A percentile compares a stretch with the other conserved stretches of the same genome.
Conservation (phyloP, 2,888 invertebrate genomes). For the Acanthosepion pharaonis region DNA sequence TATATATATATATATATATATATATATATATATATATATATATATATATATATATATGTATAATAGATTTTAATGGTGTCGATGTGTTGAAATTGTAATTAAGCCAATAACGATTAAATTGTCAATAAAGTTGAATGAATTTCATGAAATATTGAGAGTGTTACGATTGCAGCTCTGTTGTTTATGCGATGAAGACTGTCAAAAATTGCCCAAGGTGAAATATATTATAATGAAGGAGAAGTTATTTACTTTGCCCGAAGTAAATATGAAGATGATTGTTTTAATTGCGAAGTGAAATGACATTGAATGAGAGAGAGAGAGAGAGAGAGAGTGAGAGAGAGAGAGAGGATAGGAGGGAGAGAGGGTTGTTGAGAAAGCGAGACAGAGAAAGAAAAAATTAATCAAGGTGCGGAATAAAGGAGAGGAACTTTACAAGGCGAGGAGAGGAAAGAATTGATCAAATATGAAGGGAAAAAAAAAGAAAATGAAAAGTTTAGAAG, state of each 20-base stretch:
- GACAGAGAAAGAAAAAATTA: background rate
- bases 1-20: no score
- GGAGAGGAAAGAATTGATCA: background rate
- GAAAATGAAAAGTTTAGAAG: background rate
- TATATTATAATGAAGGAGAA: background rate
- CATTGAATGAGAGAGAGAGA: background rate
- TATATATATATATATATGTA: no score
- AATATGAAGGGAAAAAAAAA: background rate
- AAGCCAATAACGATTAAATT: no score
- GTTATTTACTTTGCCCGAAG: background rate
- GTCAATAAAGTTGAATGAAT: no score
- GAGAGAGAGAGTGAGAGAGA: background rate
- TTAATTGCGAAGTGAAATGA: no score
- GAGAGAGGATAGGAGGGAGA: background rate
- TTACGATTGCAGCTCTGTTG: no score
- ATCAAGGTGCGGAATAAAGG: background rate
- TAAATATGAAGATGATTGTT: no score
- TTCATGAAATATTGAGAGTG: no score
- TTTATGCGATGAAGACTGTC: background rate
- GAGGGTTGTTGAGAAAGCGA: background rate
- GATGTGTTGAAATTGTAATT: no score
- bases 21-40: no score
- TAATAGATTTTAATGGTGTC: no score
- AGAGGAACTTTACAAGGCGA: background rate
- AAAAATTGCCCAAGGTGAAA: background rate